phyloP scores from a whole-genome alignment of 2,113 vertebrate species.

The Phoenicopterus ruber region DNA sequence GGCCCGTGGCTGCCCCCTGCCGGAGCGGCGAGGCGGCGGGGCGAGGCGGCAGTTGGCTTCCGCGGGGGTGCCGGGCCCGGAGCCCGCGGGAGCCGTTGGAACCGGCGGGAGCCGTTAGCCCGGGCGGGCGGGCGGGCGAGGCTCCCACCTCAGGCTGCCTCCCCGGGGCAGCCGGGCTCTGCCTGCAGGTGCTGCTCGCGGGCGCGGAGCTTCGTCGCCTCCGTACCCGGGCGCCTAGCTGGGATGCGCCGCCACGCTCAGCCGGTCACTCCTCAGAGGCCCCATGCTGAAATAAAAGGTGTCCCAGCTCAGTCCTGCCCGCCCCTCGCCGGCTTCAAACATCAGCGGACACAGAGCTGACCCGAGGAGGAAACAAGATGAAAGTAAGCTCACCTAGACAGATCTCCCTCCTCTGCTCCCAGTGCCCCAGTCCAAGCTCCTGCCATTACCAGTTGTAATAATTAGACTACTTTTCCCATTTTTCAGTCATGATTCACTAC shows the following conservation, averaged over 20 bases:
- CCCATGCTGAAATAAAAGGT: too few species aligned
- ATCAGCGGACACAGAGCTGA: too few species aligned
- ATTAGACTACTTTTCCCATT: neutral
- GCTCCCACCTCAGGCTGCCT: neutral
- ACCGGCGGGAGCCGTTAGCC: neutral
- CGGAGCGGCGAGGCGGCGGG: neutral
- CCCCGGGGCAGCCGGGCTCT: neutral
- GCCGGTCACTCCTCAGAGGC: too few species aligned
- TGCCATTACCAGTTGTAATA: neutral
- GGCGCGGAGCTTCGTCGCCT: too few species aligned
- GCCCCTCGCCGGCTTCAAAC: neutral
- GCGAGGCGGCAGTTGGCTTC: neutral
- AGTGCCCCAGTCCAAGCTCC: neutral
- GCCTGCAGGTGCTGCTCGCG: neutral
- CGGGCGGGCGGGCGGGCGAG: neutral
- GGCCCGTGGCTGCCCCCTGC: neutral
- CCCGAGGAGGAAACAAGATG: neutral
- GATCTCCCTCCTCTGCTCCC: neutral
- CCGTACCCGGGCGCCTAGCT: rapidly evolving
- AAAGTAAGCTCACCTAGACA: neutral
- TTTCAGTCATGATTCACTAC: neutral
- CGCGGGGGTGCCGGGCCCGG: neutral
- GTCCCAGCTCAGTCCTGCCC: neutral
- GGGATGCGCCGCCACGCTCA: rapidly evolving
- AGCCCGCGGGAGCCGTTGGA: neutral